Conservation (phyloP, 2,888 invertebrate species). For the Parnassius glacialis region DNA sequence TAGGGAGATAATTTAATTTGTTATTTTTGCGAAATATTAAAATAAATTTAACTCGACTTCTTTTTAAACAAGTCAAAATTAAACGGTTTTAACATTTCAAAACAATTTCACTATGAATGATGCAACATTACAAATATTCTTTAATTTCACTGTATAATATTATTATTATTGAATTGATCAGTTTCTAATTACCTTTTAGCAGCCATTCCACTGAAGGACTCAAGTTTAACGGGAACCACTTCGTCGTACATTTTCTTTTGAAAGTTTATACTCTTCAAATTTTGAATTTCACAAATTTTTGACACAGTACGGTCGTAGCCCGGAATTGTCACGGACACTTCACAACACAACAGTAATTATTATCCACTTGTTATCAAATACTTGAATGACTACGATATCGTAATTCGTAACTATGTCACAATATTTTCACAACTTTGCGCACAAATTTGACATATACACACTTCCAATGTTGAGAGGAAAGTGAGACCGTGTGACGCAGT, state of each 20-base stretch:
- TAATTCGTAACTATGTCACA: constrained; percentile 64
- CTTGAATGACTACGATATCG: constrained; percentile 22
- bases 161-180: constrained; percentile 5
- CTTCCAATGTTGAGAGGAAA: constrained; percentile 47
- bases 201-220: constrained; percentile 71
- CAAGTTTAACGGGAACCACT: constrained; percentile 69
- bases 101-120: constrained; percentile 3
- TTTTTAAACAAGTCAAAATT: background rate
- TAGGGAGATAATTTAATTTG: background rate
- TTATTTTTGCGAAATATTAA: background rate
- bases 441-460: constrained; percentile 47
- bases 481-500: constrained; percentile 46
- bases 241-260: constrained; percentile 70
- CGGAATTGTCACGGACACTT: constrained; percentile 53
- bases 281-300: constrained; percentile 54
- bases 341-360: constrained; percentile 40
- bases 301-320: constrained; percentile 44
- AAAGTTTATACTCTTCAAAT: constrained; percentile 60
- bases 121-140: constrained; percentile 18
- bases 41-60: background rate
- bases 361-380: constrained; percentile 36
- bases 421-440: constrained; percentile 67
- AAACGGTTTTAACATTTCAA: constrained; percentile 4
- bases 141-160: background rate
- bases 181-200: constrained; percentile 67